Conservation (phyloP, 2,797 vertebrate genomes). For the Hozukius guyotensis region DNA sequence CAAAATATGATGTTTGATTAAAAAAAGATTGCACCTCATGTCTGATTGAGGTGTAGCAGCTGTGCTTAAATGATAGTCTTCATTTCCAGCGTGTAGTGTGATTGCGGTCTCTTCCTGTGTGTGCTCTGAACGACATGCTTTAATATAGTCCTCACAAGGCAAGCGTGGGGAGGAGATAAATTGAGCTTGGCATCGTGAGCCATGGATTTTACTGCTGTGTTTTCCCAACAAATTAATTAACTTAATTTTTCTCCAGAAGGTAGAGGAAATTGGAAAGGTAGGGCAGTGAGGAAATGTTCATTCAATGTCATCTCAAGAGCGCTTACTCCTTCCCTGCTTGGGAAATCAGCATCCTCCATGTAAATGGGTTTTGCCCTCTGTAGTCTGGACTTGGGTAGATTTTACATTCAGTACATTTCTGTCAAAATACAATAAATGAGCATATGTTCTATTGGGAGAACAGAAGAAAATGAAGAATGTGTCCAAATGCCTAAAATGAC, state of each 20-base stretch:
- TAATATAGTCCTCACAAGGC: conserved; percentile 60
- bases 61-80: conserved; percentile 65
- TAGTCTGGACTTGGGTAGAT: not conserved
- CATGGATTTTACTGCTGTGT: conserved; percentile 46
- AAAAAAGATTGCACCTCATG: conserved; percentile 41
- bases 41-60: conserved; percentile 60
- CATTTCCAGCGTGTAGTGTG: conserved; percentile 35
- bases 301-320: conserved; percentile 74
- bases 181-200: conserved; percentile 39
- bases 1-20: conserved; percentile 62
- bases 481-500: not conserved
- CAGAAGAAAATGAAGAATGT: not conserved
- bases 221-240: conserved; percentile 75
- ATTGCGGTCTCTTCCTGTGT: conserved; percentile 53
- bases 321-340: conserved; percentile 42
- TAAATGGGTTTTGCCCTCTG: not conserved
- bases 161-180: conserved; percentile 52
- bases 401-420: not conserved
- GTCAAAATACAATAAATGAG: not conserved
- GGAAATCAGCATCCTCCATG: not conserved
- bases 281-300: conserved; percentile 39
- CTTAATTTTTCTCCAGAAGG: conserved; percentile 49
- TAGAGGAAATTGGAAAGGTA: conserved; percentile 46
- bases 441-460: not conserved
- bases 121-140: conserved; percentile 40